Evolutionary conservation across 1,140 invertebrate species (phyloP).

Genomic region (Luehdorfia chinensis): DNA sequence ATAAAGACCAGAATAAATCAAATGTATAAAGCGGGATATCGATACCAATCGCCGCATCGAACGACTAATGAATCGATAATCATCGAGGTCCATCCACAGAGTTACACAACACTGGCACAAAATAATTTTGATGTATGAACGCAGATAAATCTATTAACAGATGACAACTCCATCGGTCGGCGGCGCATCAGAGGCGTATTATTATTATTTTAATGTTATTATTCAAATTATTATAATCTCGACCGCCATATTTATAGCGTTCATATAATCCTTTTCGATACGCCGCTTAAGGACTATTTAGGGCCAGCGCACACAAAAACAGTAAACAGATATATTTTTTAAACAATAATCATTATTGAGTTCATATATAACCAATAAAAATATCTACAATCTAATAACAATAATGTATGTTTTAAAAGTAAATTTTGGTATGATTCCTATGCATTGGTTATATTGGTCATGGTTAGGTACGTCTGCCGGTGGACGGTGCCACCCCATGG

Average conservation of each 20-base stretch:
- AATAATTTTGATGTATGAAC: constrained; percentile 54
- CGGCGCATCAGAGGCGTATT: constrained; percentile 41
- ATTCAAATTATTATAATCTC: constrained; percentile 73
- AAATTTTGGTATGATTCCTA: no score
- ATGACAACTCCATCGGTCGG: constrained; percentile 53
- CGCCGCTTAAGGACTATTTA: constrained; percentile 52
- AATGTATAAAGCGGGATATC: constrained; percentile 15
- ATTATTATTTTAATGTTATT: constrained; percentile 74
- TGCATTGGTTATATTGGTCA: no score
- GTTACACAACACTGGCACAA: constrained; percentile 43
- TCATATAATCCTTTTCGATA: constrained; percentile 66
- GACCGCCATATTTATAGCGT: constrained; percentile 62
- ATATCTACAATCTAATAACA: no score
- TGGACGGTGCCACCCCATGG: no score
- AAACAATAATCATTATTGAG: no score
- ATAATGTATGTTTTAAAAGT: no score
- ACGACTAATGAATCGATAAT: no score
- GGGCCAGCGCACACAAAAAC: constrained; percentile 26
- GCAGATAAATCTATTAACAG: constrained; percentile 66
- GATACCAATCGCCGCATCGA: constrained; percentile 32
- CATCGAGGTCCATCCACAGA: no score
- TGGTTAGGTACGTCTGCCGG: no score
- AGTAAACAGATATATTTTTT: not conserved
- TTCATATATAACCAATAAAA: no score
- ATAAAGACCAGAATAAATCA: constrained; percentile 1